Evolutionary conservation across 2,888 invertebrate genomes (phyloP).

Genomic region (Aquatica leii): DNA sequence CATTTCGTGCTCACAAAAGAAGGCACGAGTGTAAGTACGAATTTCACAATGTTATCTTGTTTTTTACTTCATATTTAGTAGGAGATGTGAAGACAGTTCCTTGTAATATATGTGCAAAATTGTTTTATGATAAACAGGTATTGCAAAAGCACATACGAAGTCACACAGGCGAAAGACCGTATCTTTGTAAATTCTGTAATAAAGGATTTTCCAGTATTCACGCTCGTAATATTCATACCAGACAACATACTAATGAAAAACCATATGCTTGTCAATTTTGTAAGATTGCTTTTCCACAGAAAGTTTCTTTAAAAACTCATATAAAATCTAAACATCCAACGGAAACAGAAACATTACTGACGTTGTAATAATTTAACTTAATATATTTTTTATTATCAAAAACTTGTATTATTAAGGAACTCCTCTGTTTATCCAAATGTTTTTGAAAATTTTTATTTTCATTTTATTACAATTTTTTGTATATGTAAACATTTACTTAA

Average conservation of each 20-base stretch:
- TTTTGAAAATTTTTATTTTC: no score
- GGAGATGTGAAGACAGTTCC: conserved; percentile 13
- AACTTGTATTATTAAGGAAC: no score
- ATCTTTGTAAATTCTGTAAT: conserved; percentile 26
- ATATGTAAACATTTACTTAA: background rate
- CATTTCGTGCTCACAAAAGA: conserved; percentile 20
- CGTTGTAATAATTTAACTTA: background rate
- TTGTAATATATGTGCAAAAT: conserved; percentile 26
- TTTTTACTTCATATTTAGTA: background rate
- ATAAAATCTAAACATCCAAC: conserved; percentile 27
- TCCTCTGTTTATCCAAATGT: no score
- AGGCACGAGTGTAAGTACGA: conserved; percentile 29
- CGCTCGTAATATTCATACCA: conserved; percentile 28
- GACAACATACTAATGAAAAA: conserved; percentile 33
- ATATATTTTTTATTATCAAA: no score
- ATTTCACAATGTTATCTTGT: background rate
- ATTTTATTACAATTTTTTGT: background rate
- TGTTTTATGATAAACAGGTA: conserved; percentile 14
- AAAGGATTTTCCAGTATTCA: conserved; percentile 29
- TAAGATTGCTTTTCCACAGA: conserved; percentile 25
- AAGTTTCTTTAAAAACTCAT: conserved; percentile 28
- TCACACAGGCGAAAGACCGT: conserved; percentile 32
- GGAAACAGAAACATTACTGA: background rate
- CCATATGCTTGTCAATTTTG: conserved; percentile 30
- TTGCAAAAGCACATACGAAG: conserved; percentile 28